Evolutionary conservation across 2,888 invertebrate species (phyloP), one percentile per base, ranked within the genome.

Genomic region (Drosophila austrosaltans): DNA sequence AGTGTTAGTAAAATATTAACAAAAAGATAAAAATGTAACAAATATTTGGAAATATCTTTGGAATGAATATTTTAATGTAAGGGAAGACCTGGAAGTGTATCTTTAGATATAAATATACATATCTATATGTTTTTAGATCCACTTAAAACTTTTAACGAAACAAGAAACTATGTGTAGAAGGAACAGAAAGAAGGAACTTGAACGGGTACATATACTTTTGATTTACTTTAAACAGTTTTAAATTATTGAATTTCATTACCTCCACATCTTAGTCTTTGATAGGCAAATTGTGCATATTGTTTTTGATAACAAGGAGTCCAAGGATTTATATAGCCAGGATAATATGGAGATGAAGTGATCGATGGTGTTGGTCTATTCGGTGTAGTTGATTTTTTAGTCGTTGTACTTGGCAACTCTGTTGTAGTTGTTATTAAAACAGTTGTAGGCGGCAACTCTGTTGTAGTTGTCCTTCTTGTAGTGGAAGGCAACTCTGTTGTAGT

Each of bases 271-370:
- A 74, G 81, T 53, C 25, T 67, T n/a, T 54, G 2, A 16, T 73
- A 40, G 0, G 58, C 63, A 12, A 10, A 67, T 2, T 89, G 84
- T 1, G 63, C 62, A 53, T 90, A 82, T 3, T 83, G 69, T 62
- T 59, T 83, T 28, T 77, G 78, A 69, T 90, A 90, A 44, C 90
- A 91, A 0, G 6, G 30, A 8, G 6, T 42, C 59, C 3, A 64
- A 59, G 20, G 44, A 48, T 48, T 48, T 20, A 8, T 3, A 48
- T 7, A 1, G 1, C 20, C 20, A 7, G 7, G 20, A 16, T n/a
- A 22, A 48, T 48, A 48, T 7, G 7, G 16, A 8, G 44, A 20
- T 20, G 44, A 16, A 16, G 16, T 16, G 16, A 16, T 16, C 16
- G 16, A 16, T 16, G 16, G 16, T 16, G 16, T 16, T 16, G 16